Evolutionary conservation across 2,797 vertebrate species (phyloP), one percentile per base, ranked within the genome.

Genomic region (Sorex maritimensis): DNA sequence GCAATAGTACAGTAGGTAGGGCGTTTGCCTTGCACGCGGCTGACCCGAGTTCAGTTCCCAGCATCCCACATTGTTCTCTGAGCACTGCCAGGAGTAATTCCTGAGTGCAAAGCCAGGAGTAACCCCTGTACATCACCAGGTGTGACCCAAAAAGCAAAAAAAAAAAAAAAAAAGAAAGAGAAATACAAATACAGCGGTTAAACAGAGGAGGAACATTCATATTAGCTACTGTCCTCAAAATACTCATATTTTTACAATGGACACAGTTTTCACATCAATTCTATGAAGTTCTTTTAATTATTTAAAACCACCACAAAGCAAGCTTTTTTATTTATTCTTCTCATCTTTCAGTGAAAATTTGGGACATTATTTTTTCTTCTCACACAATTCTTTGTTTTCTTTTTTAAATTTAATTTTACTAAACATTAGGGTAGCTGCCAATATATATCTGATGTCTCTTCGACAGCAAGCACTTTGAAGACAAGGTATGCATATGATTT

Each of bases 281-380:
- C 1, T 15, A 41, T 69, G 49, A 49, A 58, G 28, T 71, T 63
- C 4, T n/a, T 88, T 84, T 92, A 79, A 77, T 65, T 92, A 79
- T 55, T 65, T 74, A 92, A 77, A 87, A 79, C 74, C 30, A 52
- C 30, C 21, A 58, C 21, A 93, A 91, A 80, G 21, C 28, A 84
- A 2, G 1, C 49, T 4, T 3, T 92, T 24, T 79, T 79, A 21
- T 12, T 89, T 6, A 1, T 6, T 5, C 1, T 67, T 44, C 6
- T 88, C 24, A 67, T 2, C 38, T 6, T 46, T 80, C 14, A 72
- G 12, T 61, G 46, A 63, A 30, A 93, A 85, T 65, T 34, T 24
- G 34, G 77, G 24, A 83, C 30, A 93, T 81, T 71, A 17, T 81
- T 67, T 88, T 85, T 7, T 81, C 52, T 78, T 84, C 8, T 93